phyloP scores from a whole-genome alignment of 2,113 vertebrate genomes.

The Pteronura brasiliensis region DNA sequence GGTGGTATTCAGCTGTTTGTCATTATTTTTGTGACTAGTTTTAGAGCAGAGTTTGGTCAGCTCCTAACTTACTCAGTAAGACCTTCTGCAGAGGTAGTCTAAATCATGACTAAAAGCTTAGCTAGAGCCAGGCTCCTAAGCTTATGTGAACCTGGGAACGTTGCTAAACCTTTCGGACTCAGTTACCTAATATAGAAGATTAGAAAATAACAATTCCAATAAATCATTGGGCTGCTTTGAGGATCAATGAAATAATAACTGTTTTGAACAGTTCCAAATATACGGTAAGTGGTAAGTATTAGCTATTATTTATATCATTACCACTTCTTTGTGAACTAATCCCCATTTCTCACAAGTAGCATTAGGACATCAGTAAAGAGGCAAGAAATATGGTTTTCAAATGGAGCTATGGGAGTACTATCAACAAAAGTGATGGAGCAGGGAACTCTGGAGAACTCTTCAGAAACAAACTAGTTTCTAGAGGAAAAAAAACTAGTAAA shows the following conservation, averaged over 20 bases:
- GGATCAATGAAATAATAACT: conserved; percentile 23
- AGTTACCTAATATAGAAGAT: background rate
- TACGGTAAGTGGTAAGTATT: conserved; percentile 23
- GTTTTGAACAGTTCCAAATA: background rate
- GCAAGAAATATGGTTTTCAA: conserved; percentile 31
- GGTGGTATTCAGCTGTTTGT: conserved; percentile 29
- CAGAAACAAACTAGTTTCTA: background rate
- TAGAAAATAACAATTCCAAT: background rate
- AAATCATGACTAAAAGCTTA: conserved; percentile 16
- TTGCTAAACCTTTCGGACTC: background rate
- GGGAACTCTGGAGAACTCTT: background rate
- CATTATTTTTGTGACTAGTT: conserved; percentile 6
- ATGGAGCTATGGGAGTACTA: background rate
- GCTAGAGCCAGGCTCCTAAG: background rate
- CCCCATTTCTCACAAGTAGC: background rate
- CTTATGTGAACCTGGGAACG: background rate
- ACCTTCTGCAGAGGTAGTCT: background rate
- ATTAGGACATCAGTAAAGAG: background rate
- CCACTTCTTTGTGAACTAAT: conserved; percentile 35
- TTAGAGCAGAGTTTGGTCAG: conserved; percentile 6
- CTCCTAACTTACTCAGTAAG: background rate
- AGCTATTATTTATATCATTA: conserved; percentile 2
- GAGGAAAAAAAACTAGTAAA: background rate
- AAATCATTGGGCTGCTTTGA: background rate
- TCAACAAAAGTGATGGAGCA: background rate